Conservation (phyloP, 1,140 invertebrate genomes). For the Ostrea edulis region DNA sequence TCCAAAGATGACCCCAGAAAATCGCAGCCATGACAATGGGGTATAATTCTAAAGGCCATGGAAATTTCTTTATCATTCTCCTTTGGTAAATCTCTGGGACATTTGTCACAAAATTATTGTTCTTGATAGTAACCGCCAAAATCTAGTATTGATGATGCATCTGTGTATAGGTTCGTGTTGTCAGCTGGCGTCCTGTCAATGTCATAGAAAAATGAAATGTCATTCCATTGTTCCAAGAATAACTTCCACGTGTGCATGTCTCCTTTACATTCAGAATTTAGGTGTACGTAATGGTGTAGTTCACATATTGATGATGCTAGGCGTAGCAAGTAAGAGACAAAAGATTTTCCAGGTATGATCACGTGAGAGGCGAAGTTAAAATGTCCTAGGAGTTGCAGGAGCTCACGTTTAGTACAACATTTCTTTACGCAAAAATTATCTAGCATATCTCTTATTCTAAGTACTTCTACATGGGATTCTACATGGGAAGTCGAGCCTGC, state of each 20-base stretch:
- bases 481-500: slow-evolving; percentile 51
- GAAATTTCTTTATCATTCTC: slow-evolving; percentile 1
- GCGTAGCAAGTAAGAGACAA: slow-evolving; percentile 40
- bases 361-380: slow-evolving; percentile 45
- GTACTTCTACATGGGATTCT: slow-evolving; percentile 35
- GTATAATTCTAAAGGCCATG: slow-evolving; percentile 52
- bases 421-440: slow-evolving; percentile 8
- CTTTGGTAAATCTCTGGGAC: slow-evolving; percentile 12
- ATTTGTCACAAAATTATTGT: slow-evolving; percentile 46
- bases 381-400: slow-evolving; percentile 43
- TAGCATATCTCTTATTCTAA: slow-evolving; percentile 24
- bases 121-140: slow-evolving; percentile 47
- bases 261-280: slow-evolving; percentile 32
- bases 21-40: slow-evolving; percentile 49
- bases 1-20: slow-evolving; percentile 53
- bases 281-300: slow-evolving; percentile 45
- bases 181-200: not conserved
- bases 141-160: slow-evolving; percentile 25
- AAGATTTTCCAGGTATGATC: slow-evolving; percentile 36
- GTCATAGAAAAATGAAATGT: slow-evolving; percentile 47
- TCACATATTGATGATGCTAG: slow-evolving; percentile 39
- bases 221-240: slow-evolving; percentile 52
- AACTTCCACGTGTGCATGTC: slow-evolving; percentile 49
- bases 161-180: slow-evolving; percentile 42
- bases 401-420: slow-evolving; percentile 51